A percentile compares a stretch with the other conserved stretches of the same genome.
Evolutionary conservation across 2,113 vertebrate species (phyloP).

Genomic region (Hemichromis elongatus): DNA sequence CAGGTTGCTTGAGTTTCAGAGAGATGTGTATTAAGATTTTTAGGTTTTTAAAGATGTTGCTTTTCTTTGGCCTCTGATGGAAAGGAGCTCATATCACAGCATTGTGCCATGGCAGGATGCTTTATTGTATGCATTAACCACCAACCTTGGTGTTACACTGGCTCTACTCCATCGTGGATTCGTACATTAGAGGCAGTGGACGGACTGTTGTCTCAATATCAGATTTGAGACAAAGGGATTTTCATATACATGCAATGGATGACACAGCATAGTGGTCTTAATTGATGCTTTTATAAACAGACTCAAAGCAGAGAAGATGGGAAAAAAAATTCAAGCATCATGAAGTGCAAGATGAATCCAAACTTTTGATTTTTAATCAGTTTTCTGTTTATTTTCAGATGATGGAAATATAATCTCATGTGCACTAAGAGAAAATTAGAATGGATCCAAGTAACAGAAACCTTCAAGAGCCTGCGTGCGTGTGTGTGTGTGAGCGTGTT

Average conservation of each 20-base stretch:
- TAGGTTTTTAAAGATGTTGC: constrained; percentile 50
- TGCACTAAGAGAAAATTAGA: constrained; percentile 65
- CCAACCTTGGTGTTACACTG: constrained; percentile 56
- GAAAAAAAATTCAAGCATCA: constrained; percentile 41
- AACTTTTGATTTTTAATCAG: constrained; percentile 1
- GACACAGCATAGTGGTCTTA: constrained; percentile 53
- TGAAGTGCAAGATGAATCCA: constrained; percentile 46
- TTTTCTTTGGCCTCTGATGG: constrained; percentile 37
- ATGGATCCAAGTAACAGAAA: constrained; percentile 57
- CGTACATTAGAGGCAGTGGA: constrained; percentile 34
- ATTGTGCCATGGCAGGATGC: constrained; percentile 64
- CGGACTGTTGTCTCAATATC: constrained; percentile 27
- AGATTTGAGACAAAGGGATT: constrained; percentile 43
- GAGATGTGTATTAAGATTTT: constrained; percentile 49
- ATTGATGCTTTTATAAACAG: constrained; percentile 59
- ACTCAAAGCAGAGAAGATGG: constrained; percentile 31
- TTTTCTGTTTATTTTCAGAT: constrained; percentile 48
- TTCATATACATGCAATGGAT: constrained; percentile 66
- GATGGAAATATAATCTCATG: constrained; percentile 50
- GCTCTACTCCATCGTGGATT: constrained; percentile 46
- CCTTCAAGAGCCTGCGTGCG: constrained; percentile 58
- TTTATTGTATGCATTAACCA: constrained; percentile 67
- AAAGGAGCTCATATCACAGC: constrained; percentile 58
- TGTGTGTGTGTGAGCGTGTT: constrained; percentile 19
- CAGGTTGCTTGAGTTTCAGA: constrained; percentile 50